phyloP scores from a whole-genome alignment of 1,140 invertebrate genomes.

The Drosophila novamexicana region DNA sequence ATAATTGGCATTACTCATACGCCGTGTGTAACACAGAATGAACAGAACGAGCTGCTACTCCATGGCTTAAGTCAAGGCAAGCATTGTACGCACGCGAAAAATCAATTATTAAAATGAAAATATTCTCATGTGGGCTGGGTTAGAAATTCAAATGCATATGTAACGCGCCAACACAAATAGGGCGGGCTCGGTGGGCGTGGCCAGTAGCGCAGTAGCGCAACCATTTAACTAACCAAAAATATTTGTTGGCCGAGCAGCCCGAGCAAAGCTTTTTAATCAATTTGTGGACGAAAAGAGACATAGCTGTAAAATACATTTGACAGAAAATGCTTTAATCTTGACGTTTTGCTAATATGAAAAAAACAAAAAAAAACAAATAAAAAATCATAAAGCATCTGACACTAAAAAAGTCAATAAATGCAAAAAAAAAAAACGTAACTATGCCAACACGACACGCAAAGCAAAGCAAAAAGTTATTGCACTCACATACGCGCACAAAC shows the following conservation, averaged over 20 bases:
- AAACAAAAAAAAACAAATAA: constrained; percentile 13
- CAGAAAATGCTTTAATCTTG: constrained; percentile 50
- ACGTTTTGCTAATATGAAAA: constrained; percentile 14
- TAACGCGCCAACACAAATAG: constrained; percentile 50
- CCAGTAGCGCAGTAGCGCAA: not conserved
- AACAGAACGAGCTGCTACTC: not conserved
- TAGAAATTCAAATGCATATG: constrained; percentile 63
- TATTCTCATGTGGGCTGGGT: constrained; percentile 40
- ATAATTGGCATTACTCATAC: constrained; percentile 61
- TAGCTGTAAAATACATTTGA: constrained; percentile 59
- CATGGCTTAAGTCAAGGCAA: constrained; percentile 35
- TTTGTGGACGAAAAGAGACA: constrained; percentile 36
- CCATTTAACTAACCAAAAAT: constrained; percentile 63
- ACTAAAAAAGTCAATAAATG: constrained; percentile 11
- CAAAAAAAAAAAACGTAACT: constrained; percentile 36
- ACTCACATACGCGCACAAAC: constrained; percentile 26
- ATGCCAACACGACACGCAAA: constrained; percentile 40
- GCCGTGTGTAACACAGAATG: constrained; percentile 19
- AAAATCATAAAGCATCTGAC: constrained; percentile 45
- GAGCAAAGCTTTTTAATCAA: constrained; percentile 69
- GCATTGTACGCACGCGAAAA: constrained; percentile 71
- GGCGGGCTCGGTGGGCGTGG: constrained; percentile 35
- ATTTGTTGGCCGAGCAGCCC: constrained; percentile 50
- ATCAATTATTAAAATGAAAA: constrained; percentile 82
- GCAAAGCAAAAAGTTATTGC: constrained; percentile 56